phyloP scores from a whole-genome alignment of 2,113 vertebrate genomes.

The Stegostoma tigrinum region DNA sequence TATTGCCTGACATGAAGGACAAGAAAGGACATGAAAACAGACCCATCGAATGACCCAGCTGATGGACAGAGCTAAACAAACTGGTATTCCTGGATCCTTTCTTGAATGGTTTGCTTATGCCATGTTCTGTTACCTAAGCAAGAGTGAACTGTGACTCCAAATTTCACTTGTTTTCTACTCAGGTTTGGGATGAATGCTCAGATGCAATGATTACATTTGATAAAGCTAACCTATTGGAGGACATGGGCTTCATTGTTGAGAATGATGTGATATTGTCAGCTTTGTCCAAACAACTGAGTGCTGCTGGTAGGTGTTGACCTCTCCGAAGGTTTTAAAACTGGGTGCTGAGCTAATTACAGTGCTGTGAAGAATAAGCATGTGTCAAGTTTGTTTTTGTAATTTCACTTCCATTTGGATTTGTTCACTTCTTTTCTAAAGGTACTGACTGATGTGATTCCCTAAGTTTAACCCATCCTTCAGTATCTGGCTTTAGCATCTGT shows the following conservation, averaged over 20 bases:
- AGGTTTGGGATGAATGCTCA: slow-evolving; percentile 98
- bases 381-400: neutral
- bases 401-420: neutral
- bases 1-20: neutral
- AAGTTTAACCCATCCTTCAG: neutral
- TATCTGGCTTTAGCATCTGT: neutral
- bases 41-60: neutral
- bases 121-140: neutral
- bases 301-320: slow-evolving; percentile 61
- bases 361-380: neutral
- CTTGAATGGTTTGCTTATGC: neutral
- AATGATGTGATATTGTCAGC: slow-evolving; percentile 84
- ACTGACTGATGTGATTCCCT: neutral
- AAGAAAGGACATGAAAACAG: neutral
- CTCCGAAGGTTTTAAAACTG: neutral
- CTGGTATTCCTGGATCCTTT: neutral
- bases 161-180: slow-evolving; percentile 32
- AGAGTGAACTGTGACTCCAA: neutral
- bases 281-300: slow-evolving; percentile 78
- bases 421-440: neutral
- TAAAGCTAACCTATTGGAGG: slow-evolving; percentile 79
- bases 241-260: slow-evolving; percentile 93
- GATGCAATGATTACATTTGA: slow-evolving; percentile 93
- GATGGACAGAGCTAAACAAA: neutral
- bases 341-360: neutral